Percentiles rank a stretch among this genome's conserved stretches.
phyloP scores from a whole-genome alignment of 2,888 invertebrate genomes.

The Criorhina ranunculi region DNA sequence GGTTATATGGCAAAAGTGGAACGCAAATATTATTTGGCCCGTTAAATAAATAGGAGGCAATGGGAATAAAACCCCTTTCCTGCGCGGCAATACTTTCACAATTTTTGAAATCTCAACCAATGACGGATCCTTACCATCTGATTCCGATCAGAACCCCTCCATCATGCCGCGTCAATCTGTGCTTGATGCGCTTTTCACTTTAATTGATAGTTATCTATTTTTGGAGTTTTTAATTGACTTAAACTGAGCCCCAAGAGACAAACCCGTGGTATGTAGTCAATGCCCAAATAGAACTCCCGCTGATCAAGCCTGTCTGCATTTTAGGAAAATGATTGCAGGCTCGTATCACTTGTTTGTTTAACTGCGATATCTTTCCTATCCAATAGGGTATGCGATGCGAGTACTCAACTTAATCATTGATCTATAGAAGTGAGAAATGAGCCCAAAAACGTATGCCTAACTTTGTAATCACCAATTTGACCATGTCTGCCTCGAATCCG shows the following conservation, averaged over 20 bases:
- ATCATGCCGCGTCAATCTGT: slow-evolving; percentile 49
- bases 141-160: slow-evolving; percentile 57
- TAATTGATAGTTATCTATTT: slow-evolving; percentile 78
- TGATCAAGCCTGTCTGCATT: slow-evolving; percentile 55
- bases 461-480: no score
- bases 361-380: neutral
- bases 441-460: no score
- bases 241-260: slow-evolving; percentile 71
- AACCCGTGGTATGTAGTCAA: slow-evolving; percentile 47
- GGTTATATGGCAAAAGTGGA: slow-evolving; percentile 39
- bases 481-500: no score
- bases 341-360: slow-evolving; percentile 36
- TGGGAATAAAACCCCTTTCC: slow-evolving; percentile 25
- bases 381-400: neutral
- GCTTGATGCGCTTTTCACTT: slow-evolving; percentile 67
- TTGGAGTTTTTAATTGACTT: slow-evolving; percentile 78
- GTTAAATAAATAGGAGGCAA: slow-evolving; percentile 48
- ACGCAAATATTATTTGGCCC: slow-evolving; percentile 63
- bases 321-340: slow-evolving; percentile 63
- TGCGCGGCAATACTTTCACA: slow-evolving; percentile 19
- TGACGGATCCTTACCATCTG: slow-evolving; percentile 16
- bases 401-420: neutral
- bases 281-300: slow-evolving; percentile 72
- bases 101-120: slow-evolving; percentile 24
- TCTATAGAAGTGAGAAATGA: no score